A percentile compares a stretch with the other conserved stretches of the same genome.
Evolutionary conservation across 2,797 vertebrate genomes (phyloP).

Genomic region (Etheostoma nigrum): DNA sequence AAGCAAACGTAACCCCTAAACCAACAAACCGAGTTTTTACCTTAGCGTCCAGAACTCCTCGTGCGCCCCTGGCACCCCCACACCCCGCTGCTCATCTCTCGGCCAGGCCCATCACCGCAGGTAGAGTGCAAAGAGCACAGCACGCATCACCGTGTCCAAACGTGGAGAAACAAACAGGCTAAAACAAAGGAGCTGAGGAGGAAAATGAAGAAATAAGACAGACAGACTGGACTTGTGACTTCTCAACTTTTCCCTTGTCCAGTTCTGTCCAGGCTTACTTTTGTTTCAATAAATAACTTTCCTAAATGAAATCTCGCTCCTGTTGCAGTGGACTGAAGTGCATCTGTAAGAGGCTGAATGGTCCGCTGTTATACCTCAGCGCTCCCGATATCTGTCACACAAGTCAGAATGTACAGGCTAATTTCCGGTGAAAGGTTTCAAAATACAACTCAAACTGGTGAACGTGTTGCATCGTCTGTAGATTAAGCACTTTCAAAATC

Average conservation of each 20-base stretch:
- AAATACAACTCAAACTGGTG: constrained; percentile 31
- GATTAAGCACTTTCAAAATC: neutral
- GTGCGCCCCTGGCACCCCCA: constrained; percentile 43
- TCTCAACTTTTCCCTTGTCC: neutral
- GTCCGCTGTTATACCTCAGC: neutral
- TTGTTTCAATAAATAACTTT: constrained; percentile 17
- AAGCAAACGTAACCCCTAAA: too few species aligned
- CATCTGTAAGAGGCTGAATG: neutral
- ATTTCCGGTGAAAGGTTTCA: constrained; percentile 57
- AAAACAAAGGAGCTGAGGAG: neutral
- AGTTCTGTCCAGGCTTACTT: neutral
- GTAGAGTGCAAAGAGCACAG: constrained; percentile 39
- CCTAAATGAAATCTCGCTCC: neutral
- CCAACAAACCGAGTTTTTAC: constrained; percentile 40
- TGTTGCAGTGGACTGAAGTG: neutral
- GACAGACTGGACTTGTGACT: neutral
- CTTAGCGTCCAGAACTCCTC: constrained; percentile 63
- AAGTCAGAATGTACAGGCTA: rapidly evolving
- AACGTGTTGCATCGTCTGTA: neutral
- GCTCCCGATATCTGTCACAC: neutral
- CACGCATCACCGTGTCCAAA: constrained; percentile 19
- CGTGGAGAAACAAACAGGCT: too few species aligned
- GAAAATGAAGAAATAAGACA: neutral
- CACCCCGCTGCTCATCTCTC: constrained; percentile 63
- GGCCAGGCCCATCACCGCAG: constrained; percentile 54